Percentiles rank a stretch among this genome's conserved stretches.
Conservation (phyloP, 2,888 invertebrate genomes). For the Branchipolynoe longqiensis region DNA sequence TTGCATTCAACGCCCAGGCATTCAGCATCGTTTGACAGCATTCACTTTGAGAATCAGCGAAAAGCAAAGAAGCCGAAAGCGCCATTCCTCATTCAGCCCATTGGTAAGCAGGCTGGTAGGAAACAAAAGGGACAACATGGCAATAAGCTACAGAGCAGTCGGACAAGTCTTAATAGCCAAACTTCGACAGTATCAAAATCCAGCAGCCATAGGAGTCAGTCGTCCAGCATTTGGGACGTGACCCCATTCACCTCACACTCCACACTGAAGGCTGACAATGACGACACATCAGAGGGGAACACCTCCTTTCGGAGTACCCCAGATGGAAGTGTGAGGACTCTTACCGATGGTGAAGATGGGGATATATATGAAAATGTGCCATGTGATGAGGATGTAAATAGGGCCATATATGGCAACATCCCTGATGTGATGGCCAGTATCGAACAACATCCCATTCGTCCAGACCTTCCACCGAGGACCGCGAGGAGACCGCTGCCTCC, state of each 20-base stretch:
- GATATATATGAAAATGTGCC: constrained; percentile 50
- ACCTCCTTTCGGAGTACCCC: constrained; percentile 50
- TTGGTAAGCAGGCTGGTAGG: constrained; percentile 16
- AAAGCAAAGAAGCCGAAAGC: constrained; percentile 35
- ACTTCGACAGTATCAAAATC: constrained; percentile 34
- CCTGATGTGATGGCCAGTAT: background rate
- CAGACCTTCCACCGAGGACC: constrained; percentile 12
- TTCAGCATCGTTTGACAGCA: constrained; percentile 18
- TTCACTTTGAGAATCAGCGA: background rate
- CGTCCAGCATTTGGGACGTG: constrained; percentile 65
- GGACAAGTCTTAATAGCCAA: constrained; percentile 30
- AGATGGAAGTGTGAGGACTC: background rate
- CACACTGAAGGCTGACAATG: background rate
- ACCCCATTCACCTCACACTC: constrained; percentile 62
- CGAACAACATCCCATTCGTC: background rate
- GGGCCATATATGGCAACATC: constrained; percentile 36
- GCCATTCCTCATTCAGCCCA: constrained; percentile 30
- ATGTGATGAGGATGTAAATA: background rate
- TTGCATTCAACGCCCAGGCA: constrained; percentile 34
- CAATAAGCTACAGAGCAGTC: background rate
- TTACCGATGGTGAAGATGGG: background rate
- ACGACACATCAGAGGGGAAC: constrained; percentile 14
- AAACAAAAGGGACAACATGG: constrained; percentile 11
- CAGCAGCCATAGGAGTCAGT: constrained; percentile 58
- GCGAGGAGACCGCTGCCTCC: constrained; percentile 21